Evolutionary conservation across 1,140 invertebrate species (phyloP).

Genomic region (Sipha flava): DNA sequence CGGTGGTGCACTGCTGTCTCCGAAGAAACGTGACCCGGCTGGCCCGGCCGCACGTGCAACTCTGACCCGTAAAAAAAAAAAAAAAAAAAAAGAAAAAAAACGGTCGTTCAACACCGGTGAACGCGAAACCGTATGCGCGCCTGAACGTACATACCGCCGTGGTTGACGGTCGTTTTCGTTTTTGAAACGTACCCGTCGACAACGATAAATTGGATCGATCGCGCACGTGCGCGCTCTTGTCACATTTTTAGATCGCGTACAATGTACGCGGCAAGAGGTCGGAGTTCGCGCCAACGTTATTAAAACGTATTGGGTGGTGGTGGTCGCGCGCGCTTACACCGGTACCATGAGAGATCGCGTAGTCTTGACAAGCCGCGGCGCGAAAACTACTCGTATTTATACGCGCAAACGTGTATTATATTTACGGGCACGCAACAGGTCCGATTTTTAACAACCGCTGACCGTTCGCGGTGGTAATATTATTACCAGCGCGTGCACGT

Average conservation of each 20-base stretch:
- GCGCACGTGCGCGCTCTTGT: not conserved
- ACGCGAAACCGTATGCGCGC: not conserved
- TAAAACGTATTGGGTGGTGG: too few relatives aligned
- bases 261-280: too few relatives aligned
- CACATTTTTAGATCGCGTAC: not conserved
- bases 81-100: not conserved
- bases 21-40: constrained; percentile 4
- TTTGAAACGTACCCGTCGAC: not conserved
- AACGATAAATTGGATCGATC: not conserved
- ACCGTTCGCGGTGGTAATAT: too few relatives aligned
- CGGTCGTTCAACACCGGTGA: not conserved
- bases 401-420: not conserved
- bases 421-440: not conserved
- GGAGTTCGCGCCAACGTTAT: too few relatives aligned
- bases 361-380: not conserved
- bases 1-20: not conserved
- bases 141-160: too few relatives aligned
- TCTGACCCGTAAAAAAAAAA: constrained; percentile 10
- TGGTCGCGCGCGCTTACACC: too few relatives aligned
- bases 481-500: too few relatives aligned
- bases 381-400: not conserved
- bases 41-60: not conserved
- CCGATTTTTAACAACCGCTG: too few relatives aligned
- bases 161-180: not conserved
- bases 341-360: not conserved